Evolutionary conservation across 1,140 invertebrate genomes (phyloP), one percentile per base, ranked within the genome.

Genomic region (Phenacoccus solenopsis): DNA sequence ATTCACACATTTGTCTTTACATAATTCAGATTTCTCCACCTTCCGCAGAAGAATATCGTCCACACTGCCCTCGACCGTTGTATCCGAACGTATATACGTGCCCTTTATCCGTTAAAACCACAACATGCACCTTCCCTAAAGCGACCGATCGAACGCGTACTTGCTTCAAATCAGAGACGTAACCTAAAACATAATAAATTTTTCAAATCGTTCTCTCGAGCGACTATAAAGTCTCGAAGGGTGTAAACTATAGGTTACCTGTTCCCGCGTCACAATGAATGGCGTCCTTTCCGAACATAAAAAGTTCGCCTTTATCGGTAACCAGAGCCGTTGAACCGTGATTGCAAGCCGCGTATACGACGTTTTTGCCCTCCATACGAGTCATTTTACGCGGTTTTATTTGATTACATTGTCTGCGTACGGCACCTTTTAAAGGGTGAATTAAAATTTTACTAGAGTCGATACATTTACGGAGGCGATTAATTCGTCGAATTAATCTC

Each of bases 11-110:
- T n/a, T n/a, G n/a, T n/a, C n/a, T n/a, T n/a, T n/a, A n/a, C n/a
- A n/a, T n/a, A n/a, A n/a, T n/a, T n/a, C n/a, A n/a, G n/a, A n/a
- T n/a, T n/a, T 38, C 9, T n/a, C n/a, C 13, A 64, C 59, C 59
- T 10, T 64, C 25, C 7, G 59, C 22, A 9, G 59, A 64, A 25
- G 25, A 64, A 16, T 94, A 91, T 75, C 96, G 80, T 28, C 96
- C 96, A 83, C 96, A 99, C 77, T 98, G 96, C 10, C 94, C 95
- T 77, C 96, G 95, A 77, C 98, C 98, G 79, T 98, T 98, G 69
- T 98, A 90, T 0, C 96, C 96, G 81, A 97, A 98, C 0, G 95
- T 96, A 78, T 90, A 98, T 0, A 98, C 85, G 73, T 91, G 87
- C 0, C 96, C 96, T 77, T 93, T 91, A 73, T 86, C 89, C 24